Evolutionary conservation across 2,797 vertebrate genomes (phyloP).

Genomic region (Crax fasciolata): DNA sequence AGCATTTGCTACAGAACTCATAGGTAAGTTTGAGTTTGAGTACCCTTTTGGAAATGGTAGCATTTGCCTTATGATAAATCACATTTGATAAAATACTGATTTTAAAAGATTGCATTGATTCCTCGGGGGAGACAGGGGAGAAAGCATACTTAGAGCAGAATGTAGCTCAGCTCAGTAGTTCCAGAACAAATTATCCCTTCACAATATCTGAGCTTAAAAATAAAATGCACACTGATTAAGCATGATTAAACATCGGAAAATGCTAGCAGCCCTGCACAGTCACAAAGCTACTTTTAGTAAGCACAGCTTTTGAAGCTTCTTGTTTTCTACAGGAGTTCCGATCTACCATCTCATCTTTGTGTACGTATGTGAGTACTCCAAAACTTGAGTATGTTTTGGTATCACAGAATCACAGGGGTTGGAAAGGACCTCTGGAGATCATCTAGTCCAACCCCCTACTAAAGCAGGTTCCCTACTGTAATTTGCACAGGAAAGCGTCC

Average conservation of each 20-base stretch:
- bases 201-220: neutral
- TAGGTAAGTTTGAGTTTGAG: neutral
- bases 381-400: neutral
- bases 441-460: too few relatives aligned
- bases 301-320: neutral
- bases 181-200: neutral
- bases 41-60: neutral
- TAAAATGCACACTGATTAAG: neutral
- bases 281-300: neutral
- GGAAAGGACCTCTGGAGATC: too few relatives aligned
- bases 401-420: too few relatives aligned
- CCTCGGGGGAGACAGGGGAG: neutral
- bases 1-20: slow-evolving; percentile 23
- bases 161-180: neutral
- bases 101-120: neutral
- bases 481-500: too few relatives aligned
- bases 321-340: neutral
- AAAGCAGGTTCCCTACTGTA: too few relatives aligned
- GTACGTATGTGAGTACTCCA: neutral
- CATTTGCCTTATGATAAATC: neutral
- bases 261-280: neutral
- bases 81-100: neutral
- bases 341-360: neutral
- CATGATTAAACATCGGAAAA: neutral
- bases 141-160: neutral